Conservation (phyloP, 2,888 invertebrate species). For the Drosophila hamatofila region DNA sequence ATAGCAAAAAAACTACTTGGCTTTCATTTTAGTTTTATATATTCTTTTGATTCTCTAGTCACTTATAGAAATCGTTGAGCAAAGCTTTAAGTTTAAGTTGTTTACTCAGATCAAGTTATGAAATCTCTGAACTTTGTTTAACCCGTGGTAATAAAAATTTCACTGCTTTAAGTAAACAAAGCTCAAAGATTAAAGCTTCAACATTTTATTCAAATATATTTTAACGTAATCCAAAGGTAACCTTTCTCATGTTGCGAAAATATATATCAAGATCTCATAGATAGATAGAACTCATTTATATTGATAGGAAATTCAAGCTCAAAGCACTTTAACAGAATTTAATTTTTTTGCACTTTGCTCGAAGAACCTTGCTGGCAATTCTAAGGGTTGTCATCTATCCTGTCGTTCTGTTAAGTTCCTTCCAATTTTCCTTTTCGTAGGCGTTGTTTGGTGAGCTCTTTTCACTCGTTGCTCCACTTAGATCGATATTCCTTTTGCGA, state of each 20-base stretch:
- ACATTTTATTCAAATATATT: too few relatives aligned
- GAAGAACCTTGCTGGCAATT: constrained; percentile 11
- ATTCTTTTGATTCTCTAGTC: too few relatives aligned
- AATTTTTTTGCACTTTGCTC: constrained; percentile 22
- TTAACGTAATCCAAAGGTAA: not conserved
- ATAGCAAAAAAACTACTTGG: too few relatives aligned
- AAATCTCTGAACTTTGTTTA: too few relatives aligned
- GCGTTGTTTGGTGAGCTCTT: constrained; percentile 29
- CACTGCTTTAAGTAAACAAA: too few relatives aligned
- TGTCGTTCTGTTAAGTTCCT: constrained; percentile 24
- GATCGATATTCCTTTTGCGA: constrained; percentile 9
- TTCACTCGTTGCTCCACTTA: constrained; percentile 41
- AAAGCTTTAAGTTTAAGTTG: too few relatives aligned
- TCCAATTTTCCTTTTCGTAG: constrained; percentile 1
- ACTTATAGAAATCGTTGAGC: too few relatives aligned
- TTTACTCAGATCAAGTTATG: too few relatives aligned
- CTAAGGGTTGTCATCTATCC: not conserved
- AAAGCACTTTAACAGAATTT: not conserved
- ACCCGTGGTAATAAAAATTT: too few relatives aligned
- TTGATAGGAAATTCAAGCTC: not conserved
- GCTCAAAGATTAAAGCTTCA: too few relatives aligned
- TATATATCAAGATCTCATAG: not conserved
- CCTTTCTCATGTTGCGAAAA: not conserved
- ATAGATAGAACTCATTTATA: not conserved
- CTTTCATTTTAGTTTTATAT: too few relatives aligned